phyloP scores from a whole-genome alignment of 2,797 vertebrate species.

The Enteromius viviparus region DNA sequence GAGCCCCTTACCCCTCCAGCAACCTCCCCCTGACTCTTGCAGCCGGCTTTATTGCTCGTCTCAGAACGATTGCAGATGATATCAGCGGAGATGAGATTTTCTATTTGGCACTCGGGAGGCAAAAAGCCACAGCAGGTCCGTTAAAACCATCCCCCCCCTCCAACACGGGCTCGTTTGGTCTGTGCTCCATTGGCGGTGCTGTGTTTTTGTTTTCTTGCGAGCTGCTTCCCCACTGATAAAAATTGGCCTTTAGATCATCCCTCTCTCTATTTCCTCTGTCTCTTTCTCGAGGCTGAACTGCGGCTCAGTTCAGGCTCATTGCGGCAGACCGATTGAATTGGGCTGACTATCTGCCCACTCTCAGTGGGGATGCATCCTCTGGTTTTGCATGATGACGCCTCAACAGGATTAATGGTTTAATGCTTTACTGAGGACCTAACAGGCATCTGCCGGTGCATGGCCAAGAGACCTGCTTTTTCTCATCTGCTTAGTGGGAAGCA shows the following conservation, averaged over 20 bases:
- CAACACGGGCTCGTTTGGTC: constrained; percentile 65
- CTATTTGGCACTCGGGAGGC: constrained; percentile 48
- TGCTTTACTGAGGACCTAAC: constrained; percentile 67
- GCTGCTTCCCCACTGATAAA: constrained; percentile 72
- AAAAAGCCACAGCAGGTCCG: constrained; percentile 45
- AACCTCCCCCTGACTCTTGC: constrained; percentile 33
- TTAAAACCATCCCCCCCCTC: constrained; percentile 38
- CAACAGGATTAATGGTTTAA: constrained; percentile 68
- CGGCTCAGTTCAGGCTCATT: constrained; percentile 56
- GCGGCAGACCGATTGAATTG: constrained; percentile 51
- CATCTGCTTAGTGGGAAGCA: constrained; percentile 69
- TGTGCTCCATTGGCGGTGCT: constrained; percentile 67
- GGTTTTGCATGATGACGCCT: constrained; percentile 73
- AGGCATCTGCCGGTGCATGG: constrained; percentile 71
- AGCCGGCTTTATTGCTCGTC: constrained; percentile 48
- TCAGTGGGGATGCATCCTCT: constrained; percentile 73
- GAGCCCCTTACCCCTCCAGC: constrained; percentile 47
- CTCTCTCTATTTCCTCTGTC: not conserved
- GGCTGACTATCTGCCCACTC: constrained; percentile 65
- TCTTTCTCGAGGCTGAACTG: constrained; percentile 50
- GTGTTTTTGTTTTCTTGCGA: constrained; percentile 66
- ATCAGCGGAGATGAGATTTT: constrained; percentile 54
- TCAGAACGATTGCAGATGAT: constrained; percentile 49
- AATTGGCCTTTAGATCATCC: constrained; percentile 49
- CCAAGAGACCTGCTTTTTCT: constrained; percentile 64